Base-by-base conservation (phyloP, 2,113 vertebrate species). In the Fregata magnificens region DNA sequence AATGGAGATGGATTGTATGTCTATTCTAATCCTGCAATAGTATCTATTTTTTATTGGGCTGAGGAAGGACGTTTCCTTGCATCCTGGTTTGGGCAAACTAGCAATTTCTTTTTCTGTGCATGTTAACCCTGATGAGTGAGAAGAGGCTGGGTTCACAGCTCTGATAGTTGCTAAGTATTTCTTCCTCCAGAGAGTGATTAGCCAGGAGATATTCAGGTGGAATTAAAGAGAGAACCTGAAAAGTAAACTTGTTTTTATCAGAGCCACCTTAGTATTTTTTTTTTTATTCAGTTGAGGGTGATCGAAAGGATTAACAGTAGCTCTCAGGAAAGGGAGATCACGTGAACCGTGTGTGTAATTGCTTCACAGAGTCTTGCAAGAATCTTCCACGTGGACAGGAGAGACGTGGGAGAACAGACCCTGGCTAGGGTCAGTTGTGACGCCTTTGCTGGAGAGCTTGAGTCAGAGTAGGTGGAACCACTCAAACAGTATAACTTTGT, bases 291-390 rank as follows among this genome's bases (percentile, higher is more conserved):
- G 32, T 49, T 49, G 77, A 36, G n/a, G 28, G 13, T 69, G 21
- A 24, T 24, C 6, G 36, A 56, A 70, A 10, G 11, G 53, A 55
- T 74, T 76, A 42, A 44, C 13, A 21, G 32, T 24, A 53, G 25
- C 40, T 61, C 47, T 55, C 31, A 17, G 66, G 32, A 58, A 52
- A 29, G 31, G n/a, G 7, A 18, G 29, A 19, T 61, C 8, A 11
- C 22, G 2, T 7, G 18, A 45, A 42, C 29, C 0, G 0, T 15
- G 8, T 47, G 29, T 0, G 0, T 63, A 32, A 38, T 24, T 32
- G 25, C 42, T 70, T 78, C 17, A 36, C 10, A 1, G 8, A n/a
- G 19, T 31, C 55, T 49, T 55, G 29, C 25, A 70, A 26, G 55
- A 62, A 55, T 55, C 16, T 49, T 67, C 53, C 6, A 0, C 16